phyloP scores from a whole-genome alignment of 2,113 vertebrate genomes.

The Callospermophilus lateralis region DNA sequence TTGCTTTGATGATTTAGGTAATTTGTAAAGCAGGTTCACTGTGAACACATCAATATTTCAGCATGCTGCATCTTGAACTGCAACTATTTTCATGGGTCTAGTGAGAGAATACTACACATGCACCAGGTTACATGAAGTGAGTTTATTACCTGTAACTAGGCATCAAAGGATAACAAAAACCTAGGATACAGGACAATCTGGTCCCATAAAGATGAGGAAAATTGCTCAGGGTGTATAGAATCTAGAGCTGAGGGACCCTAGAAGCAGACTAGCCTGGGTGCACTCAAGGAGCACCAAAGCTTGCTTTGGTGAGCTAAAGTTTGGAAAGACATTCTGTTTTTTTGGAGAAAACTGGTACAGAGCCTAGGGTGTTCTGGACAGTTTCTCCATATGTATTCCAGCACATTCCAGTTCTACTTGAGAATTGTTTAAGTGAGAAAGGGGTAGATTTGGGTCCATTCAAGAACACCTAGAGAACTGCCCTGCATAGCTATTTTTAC shows the following conservation, averaged over 20 bases:
- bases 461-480: background rate
- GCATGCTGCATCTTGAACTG: background rate
- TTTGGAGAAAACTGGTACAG: background rate
- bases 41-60: background rate
- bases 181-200: background rate
- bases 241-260: too few species aligned
- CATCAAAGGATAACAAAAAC: background rate
- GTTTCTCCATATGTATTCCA: background rate
- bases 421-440: background rate
- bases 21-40: background rate
- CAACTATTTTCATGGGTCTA: background rate
- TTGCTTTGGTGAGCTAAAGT: background rate
- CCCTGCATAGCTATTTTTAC: background rate
- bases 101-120: background rate
- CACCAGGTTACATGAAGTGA: background rate
- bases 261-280: background rate
- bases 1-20: background rate
- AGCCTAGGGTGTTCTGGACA: background rate
- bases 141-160: background rate
- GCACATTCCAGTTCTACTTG: background rate
- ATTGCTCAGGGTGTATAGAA: background rate
- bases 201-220: background rate
- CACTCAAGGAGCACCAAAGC: background rate
- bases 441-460: background rate
- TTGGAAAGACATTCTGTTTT: background rate